Evolutionary conservation across 2,797 vertebrate species (phyloP).

Genomic region (Onychomys leucogaster): DNA sequence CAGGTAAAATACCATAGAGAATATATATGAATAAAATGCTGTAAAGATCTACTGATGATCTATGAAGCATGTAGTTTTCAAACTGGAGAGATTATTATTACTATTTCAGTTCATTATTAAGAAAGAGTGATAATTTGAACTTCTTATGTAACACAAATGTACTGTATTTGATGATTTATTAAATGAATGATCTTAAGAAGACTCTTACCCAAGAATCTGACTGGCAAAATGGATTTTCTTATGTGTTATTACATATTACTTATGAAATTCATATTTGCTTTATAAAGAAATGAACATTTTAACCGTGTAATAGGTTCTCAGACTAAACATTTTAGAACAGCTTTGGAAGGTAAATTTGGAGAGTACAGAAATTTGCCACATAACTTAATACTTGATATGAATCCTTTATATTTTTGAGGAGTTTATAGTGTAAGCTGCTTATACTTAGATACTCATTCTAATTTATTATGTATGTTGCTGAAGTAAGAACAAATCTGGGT

Average conservation of each 20-base stretch:
- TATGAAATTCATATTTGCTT: background rate
- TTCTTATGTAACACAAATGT: background rate
- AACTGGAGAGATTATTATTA: background rate
- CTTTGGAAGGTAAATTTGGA: background rate
- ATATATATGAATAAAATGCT: background rate
- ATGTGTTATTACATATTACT: background rate
- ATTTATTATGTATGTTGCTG: background rate
- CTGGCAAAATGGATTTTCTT: background rate
- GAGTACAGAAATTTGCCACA: background rate
- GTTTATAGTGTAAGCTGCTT: background rate
- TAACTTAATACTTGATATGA: background rate
- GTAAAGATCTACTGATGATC: background rate
- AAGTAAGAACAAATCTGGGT: background rate
- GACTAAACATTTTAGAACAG: background rate
- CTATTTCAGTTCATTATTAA: background rate
- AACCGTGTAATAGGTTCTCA: background rate
- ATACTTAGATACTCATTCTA: background rate
- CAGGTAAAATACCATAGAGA: background rate
- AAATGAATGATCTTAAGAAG: background rate
- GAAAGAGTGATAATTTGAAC: background rate
- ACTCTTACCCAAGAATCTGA: background rate
- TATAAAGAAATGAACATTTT: background rate
- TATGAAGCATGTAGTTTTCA: background rate
- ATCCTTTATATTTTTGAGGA: background rate
- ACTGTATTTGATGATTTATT: slow-evolving; percentile 16